phyloP scores from a whole-genome alignment of 2,888 invertebrate genomes.

The Eupithecia centaureata region DNA sequence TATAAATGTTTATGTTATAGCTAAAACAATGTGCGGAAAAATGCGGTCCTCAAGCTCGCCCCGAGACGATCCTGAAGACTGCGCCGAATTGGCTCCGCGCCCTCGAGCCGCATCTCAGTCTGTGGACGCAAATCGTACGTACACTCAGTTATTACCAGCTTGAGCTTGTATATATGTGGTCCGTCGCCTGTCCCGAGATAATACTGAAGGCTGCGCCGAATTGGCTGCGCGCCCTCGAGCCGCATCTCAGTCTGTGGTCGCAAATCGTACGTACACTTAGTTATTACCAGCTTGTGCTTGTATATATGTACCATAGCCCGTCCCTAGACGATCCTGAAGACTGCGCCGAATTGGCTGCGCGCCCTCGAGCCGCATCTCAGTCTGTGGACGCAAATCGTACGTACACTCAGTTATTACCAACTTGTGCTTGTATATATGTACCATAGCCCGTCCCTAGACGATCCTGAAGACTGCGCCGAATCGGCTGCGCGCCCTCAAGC shows the following conservation, averaged over 20 bases:
- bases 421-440: not conserved
- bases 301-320: not conserved
- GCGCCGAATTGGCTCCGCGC: constrained; percentile 20
- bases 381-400: constrained; percentile 7
- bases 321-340: constrained; percentile 22
- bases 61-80: constrained; percentile 26
- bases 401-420: not conserved
- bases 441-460: not conserved
- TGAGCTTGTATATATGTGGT: not conserved
- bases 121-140: constrained; percentile 9
- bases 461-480: constrained; percentile 26
- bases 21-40: not conserved
- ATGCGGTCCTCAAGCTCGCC: not conserved
- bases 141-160: not conserved
- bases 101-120: not conserved
- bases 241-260: constrained; percentile 1
- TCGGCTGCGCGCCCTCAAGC: constrained; percentile 12
- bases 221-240: constrained; percentile 13
- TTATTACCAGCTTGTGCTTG: too few relatives aligned
- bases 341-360: constrained; percentile 23
- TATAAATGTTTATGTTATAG: not conserved
- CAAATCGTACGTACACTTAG: not conserved
- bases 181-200: not conserved
- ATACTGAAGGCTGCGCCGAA: constrained; percentile 26
- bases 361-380: constrained; percentile 2